A percentile compares a stretch with the other conserved stretches of the same genome.
phyloP scores from a whole-genome alignment of 23 tunicate genomes.

The Styela clava region DNA sequence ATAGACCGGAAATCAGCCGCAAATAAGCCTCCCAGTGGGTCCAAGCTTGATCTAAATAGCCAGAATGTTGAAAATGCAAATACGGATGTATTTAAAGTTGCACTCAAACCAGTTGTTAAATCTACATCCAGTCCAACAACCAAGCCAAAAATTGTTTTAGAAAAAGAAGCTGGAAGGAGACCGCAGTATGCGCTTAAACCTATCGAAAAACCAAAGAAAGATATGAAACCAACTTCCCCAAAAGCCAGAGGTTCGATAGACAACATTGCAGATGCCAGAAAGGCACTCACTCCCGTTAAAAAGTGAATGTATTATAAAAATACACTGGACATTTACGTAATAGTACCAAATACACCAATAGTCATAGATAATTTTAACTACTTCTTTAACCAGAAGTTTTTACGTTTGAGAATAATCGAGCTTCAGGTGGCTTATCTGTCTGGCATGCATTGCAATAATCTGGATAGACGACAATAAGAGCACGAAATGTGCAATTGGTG shows the following conservation, averaged over 20 bases:
- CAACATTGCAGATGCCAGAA: not conserved
- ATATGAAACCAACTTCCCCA: not conserved
- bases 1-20: not conserved
- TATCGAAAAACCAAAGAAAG: not conserved
- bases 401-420: too few species aligned
- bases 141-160: not conserved
- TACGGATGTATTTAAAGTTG: not conserved
- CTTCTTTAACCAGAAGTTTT: too few species aligned
- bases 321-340: too few species aligned
- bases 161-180: not conserved
- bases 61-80: not conserved
- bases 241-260: not conserved
- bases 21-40: not conserved
- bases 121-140: not conserved
- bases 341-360: too few species aligned
- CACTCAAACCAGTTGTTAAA: not conserved
- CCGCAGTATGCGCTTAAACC: not conserved
- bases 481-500: too few species aligned
- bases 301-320: not conserved
- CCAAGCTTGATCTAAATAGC: not conserved
- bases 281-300: not conserved
- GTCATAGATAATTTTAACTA: too few species aligned
- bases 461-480: too few species aligned
- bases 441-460: too few species aligned
- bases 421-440: too few species aligned